Evolutionary conservation across 2,888 invertebrate genomes (phyloP).

Genomic region (Apotomis turbidana): DNA sequence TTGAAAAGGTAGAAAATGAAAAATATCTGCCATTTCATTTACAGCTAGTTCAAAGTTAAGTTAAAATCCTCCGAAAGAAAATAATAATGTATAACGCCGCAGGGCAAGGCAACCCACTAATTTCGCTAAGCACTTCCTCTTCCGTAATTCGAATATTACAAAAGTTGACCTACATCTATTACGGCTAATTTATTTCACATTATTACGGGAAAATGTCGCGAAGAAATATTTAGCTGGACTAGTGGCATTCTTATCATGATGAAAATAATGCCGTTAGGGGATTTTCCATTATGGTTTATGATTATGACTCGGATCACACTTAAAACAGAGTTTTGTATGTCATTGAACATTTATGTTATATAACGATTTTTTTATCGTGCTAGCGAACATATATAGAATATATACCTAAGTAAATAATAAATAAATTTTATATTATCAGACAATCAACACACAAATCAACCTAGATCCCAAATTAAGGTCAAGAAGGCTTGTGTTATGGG

Average conservation of each 20-base stretch:
- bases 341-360: too few relatives aligned
- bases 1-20: too few relatives aligned
- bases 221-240: background rate
- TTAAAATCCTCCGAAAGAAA: conserved; percentile 10
- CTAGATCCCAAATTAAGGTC: too few relatives aligned
- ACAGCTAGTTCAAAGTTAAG: background rate
- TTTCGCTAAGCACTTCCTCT: conserved; percentile 30
- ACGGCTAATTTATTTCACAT: conserved; percentile 33
- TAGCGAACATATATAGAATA: too few relatives aligned
- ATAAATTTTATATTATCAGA: too few relatives aligned
- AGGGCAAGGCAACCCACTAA: conserved; percentile 33
- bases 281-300: too few relatives aligned
- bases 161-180: conserved; percentile 37
- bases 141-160: conserved; percentile 30
- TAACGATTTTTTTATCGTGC: too few relatives aligned
- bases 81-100: conserved; percentile 24
- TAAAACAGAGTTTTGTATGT: too few relatives aligned
- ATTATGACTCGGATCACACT: too few relatives aligned
- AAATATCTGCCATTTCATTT: background rate
- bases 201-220: conserved; percentile 22
- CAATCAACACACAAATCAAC: too few relatives aligned
- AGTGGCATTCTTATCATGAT: background rate
- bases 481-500: too few relatives aligned
- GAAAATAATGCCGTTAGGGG: background rate
- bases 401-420: too few relatives aligned